Evolutionary conservation across 2,888 invertebrate species (phyloP).

Genomic region (Atethmia centrago): DNA sequence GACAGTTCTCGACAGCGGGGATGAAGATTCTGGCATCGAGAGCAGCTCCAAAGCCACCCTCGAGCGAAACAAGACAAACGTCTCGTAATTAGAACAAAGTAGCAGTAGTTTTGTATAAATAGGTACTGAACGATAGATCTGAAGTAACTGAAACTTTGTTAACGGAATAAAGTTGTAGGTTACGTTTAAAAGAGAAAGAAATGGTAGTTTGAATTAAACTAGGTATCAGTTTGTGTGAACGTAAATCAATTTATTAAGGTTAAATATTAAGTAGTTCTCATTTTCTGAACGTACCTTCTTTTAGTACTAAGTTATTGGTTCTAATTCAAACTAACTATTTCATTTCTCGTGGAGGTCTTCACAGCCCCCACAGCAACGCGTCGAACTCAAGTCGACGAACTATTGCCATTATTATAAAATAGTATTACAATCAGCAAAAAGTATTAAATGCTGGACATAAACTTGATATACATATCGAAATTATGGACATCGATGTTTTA

Average conservation of each 20-base stretch:
- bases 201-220: constrained; percentile 48
- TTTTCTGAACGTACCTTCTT: constrained; percentile 35
- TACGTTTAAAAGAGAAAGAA: constrained; percentile 32
- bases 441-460: constrained; percentile 64
- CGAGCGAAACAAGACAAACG: constrained; percentile 85
- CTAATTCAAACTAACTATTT: constrained; percentile 52
- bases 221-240: constrained; percentile 32
- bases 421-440: constrained; percentile 66
- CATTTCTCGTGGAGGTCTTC: constrained; percentile 35
- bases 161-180: constrained; percentile 60
- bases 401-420: constrained; percentile 67
- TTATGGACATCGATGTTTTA: constrained; percentile 52
- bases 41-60: constrained; percentile 91
- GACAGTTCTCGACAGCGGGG: constrained; percentile 91
- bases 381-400: constrained; percentile 47
- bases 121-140: constrained; percentile 56
- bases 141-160: constrained; percentile 64
- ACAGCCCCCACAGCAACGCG: constrained; percentile 28
- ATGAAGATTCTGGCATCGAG: constrained; percentile 92
- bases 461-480: constrained; percentile 79
- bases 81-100: constrained; percentile 74
- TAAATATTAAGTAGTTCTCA: constrained; percentile 39
- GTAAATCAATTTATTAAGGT: constrained; percentile 25
- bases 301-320: constrained; percentile 36
- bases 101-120: constrained; percentile 64